Conservation (phyloP, 2,113 vertebrate species). For the Asarcornis scutulata region DNA sequence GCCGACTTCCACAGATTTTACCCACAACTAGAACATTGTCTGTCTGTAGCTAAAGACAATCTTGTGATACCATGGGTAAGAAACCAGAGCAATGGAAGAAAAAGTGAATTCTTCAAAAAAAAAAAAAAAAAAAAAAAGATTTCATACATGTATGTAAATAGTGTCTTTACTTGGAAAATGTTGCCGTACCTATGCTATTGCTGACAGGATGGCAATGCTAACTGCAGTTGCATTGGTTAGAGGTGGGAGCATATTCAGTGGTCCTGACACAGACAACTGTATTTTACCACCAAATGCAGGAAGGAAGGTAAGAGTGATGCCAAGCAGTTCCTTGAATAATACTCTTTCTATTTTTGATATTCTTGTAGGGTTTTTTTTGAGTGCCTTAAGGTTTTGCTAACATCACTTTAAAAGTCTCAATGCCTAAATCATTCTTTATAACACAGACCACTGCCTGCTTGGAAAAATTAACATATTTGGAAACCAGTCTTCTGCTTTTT, state of each 20-base stretch:
- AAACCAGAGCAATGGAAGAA: background rate
- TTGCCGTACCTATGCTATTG: background rate
- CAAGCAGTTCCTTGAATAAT: background rate
- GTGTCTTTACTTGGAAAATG: background rate
- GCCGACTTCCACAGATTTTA: background rate
- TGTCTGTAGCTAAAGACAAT: background rate
- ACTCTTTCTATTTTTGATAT: background rate
- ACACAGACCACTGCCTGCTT: accelerated
- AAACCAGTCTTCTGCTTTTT: background rate
- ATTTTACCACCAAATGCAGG: background rate
- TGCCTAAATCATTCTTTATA: background rate
- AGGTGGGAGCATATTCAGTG: background rate
- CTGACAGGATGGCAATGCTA: background rate
- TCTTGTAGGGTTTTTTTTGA: background rate
- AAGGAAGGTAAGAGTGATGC: background rate
- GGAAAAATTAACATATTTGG: background rate
- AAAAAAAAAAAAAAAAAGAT: background rate
- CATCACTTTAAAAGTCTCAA: background rate
- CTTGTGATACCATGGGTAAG: background rate
- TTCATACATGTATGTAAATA: background rate
- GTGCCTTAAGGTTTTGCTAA: background rate
- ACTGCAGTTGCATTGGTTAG: background rate
- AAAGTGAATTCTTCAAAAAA: background rate
- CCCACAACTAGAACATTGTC: background rate
- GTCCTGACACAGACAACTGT: background rate